Evolutionary conservation across 2,113 vertebrate genomes (phyloP).

Genomic region (Felis chaus): DNA sequence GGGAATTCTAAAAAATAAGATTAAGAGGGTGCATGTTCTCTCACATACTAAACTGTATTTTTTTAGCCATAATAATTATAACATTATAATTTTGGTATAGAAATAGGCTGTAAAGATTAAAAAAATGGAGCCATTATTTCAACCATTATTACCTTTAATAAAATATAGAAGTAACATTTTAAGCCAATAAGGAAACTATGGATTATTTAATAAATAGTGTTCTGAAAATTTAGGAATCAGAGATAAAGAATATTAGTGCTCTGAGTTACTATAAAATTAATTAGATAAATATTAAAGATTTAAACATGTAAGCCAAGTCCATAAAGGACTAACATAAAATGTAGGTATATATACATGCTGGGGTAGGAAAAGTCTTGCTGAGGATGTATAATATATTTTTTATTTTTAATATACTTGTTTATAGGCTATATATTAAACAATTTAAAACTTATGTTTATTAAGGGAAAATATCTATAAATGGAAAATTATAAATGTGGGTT

Average conservation of each 20-base stretch:
- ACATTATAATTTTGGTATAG: neutral
- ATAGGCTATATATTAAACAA: neutral
- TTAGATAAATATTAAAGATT: neutral
- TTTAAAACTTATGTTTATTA: neutral
- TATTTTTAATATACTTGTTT: neutral
- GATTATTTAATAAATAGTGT: neutral
- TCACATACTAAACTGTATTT: neutral
- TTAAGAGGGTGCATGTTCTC: neutral
- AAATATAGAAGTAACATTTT: neutral
- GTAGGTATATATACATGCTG: neutral
- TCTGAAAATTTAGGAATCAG: constrained; percentile 17
- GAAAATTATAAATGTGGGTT: neutral
- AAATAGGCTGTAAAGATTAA: neutral
- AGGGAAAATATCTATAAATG: neutral
- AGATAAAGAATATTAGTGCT: neutral
- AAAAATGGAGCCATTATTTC: neutral
- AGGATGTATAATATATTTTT: neutral
- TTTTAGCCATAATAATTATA: neutral
- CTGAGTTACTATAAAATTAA: neutral
- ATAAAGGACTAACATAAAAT: neutral
- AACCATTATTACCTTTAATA: neutral
- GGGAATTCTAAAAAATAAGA: neutral
- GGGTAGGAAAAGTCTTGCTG: neutral
- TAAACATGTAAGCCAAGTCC: neutral
- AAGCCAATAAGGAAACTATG: neutral